A percentile compares a stretch with the other conserved stretches of the same genome.
phyloP scores from a whole-genome alignment of 2,113 vertebrate genomes.

The Gasterosteus aculeatus region DNA sequence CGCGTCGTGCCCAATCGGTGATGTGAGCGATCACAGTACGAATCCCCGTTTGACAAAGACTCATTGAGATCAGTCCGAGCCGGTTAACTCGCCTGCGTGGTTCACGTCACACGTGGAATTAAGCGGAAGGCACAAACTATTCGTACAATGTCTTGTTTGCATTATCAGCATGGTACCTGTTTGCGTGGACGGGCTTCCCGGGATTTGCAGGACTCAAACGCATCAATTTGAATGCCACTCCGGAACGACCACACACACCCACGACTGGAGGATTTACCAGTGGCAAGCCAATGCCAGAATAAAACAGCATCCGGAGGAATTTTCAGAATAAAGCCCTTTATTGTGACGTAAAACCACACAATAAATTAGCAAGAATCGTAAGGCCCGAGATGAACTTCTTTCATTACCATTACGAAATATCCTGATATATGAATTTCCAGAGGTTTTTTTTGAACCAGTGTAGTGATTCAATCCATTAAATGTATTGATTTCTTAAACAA shows the following conservation, averaged over 20 bases:
- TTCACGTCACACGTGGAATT: neutral
- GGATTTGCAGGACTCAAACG: slow-evolving; percentile 36
- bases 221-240: slow-evolving; percentile 32
- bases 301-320: slow-evolving; percentile 21
- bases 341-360: neutral
- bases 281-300: neutral
- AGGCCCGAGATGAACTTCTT: no score
- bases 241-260: slow-evolving; percentile 34
- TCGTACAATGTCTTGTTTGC: neutral
- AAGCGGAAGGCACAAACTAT: neutral
- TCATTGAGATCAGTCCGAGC: slow-evolving; percentile 16
- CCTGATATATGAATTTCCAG: neutral
- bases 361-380: no score
- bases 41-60: slow-evolving; percentile 45
- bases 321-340: slow-evolving; percentile 67
- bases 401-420: no score
- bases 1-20: neutral
- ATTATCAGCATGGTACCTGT: slow-evolving; percentile 50
- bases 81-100: slow-evolving; percentile 16
- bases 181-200: slow-evolving; percentile 26
- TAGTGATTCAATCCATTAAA: neutral
- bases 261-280: neutral
- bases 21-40: neutral
- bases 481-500: neutral
- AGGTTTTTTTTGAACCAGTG: neutral